Evolutionary conservation across 2,797 vertebrate genomes (phyloP).

Genomic region (Rhyacichthys aspro): DNA sequence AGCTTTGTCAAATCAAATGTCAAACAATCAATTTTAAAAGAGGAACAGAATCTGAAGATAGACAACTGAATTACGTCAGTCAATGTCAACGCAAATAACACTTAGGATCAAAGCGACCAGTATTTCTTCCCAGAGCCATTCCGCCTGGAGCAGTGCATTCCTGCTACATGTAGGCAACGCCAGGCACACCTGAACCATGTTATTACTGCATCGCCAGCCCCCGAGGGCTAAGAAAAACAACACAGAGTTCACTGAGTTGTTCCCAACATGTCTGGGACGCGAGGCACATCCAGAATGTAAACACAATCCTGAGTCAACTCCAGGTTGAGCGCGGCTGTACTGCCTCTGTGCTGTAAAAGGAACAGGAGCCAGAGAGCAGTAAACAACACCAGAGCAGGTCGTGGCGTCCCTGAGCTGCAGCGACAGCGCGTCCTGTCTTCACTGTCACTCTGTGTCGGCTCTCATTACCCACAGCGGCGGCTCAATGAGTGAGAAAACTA

Average conservation of each 20-base stretch:
- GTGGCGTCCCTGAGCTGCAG: constrained; percentile 47
- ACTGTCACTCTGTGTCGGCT: constrained; percentile 63
- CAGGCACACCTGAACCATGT: constrained; percentile 62
- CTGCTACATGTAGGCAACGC: constrained; percentile 30
- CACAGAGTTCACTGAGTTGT: constrained; percentile 30
- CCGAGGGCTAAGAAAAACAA: constrained; percentile 20
- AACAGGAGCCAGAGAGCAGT: constrained; percentile 36
- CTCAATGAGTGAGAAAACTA: constrained; percentile 11
- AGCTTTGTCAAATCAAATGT: no score
- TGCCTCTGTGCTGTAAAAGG: constrained; percentile 1
- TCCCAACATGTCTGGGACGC: constrained; percentile 21
- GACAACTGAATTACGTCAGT: not conserved
- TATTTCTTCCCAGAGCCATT: constrained; percentile 22
- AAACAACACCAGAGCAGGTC: constrained; percentile 69
- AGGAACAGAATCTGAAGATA: no score
- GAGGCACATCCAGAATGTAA: constrained; percentile 19
- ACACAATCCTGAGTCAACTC: constrained; percentile 28
- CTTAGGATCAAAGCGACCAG: constrained; percentile 34
- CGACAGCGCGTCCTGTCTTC: constrained; percentile 66
- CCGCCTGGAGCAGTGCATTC: constrained; percentile 63
- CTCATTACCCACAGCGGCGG: constrained; percentile 56
- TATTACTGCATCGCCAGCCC: constrained; percentile 40
- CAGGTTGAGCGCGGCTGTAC: not conserved
- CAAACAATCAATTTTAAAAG: no score
- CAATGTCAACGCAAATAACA: constrained; percentile 12